A percentile compares a stretch with the other conserved stretches of the same genome.
phyloP scores from a whole-genome alignment of 2,888 invertebrate species.

The Lochmaea crataegi region DNA sequence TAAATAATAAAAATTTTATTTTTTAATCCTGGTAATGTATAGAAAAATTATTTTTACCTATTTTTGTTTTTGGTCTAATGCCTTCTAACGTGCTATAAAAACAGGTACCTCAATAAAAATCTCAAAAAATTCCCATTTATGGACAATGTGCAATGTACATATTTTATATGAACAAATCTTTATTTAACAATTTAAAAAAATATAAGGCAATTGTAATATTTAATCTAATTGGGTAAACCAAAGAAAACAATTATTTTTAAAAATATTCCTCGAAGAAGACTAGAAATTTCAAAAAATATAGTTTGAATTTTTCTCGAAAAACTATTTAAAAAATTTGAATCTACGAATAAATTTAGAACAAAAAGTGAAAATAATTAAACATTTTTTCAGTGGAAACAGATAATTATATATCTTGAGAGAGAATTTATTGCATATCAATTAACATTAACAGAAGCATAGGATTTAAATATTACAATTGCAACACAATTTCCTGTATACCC shows the following conservation, averaged over 20 bases:
- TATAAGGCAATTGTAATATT: conserved; percentile 11
- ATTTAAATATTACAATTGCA: neutral
- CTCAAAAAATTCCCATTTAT: conserved; percentile 56
- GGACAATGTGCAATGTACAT: conserved; percentile 61
- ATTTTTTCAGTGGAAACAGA: no score
- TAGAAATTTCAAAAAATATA: no score
- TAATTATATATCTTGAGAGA: no score
- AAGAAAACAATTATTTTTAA: no score
- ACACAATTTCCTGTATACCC: neutral
- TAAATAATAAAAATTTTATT: no score
- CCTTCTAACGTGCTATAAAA: conserved; percentile 63
- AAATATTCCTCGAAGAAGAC: no score
- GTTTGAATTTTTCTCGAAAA: no score
- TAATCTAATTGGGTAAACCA: neutral
- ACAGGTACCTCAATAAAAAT: conserved; percentile 63
- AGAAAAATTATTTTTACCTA: no score
- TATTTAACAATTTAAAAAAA: neutral
- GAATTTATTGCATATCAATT: neutral
- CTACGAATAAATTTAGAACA: neutral
- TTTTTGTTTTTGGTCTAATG: conserved; percentile 41
- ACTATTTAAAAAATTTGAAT: neutral
- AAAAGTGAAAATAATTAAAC: neutral
- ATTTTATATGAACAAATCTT: conserved; percentile 14
- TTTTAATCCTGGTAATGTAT: neutral
- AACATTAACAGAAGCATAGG: neutral